Base-by-base conservation (phyloP, 2,797 vertebrate species). In the Spea hammondii region DNA sequence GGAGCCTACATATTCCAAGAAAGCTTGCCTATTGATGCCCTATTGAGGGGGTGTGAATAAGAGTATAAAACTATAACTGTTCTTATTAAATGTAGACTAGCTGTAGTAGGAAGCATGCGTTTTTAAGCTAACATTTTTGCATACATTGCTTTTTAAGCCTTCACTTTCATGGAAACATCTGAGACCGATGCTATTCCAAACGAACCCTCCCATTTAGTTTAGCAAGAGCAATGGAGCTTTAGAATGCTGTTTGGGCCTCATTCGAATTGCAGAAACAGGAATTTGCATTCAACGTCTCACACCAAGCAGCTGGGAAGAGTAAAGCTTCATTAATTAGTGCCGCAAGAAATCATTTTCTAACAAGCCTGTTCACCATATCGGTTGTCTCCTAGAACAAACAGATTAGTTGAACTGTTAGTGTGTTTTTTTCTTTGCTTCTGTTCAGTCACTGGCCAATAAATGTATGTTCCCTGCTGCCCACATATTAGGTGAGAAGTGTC, bases 301-400 rank as follows among this genome's bases (percentile, higher is more conserved):
- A 77, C 47, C 14, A 73, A 77, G 79, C 79, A 82, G 79, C 79
- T 82, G 75, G 79, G 57, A 54, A 82, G 68, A 73, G 75, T 55
- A 70, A 69, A 65, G 74, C 70, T 72, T 74, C 70, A 73, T 82
- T 82, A 82, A 82, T 82, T 77, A 82, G 70, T 82, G 79, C 79
- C 70, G 79, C 79, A 77, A 82, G 79, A 82, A 82, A 82, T 82
- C 79, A 82, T 82, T 77, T 77, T 74, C 79, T 81, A 77, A 82
- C 79, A 73, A 82, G 79, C 79, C 54, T 53, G 62, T 54, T 72
- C 70, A 10, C 70, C 70, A 82, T 77, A 66, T 72, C 62, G 44
- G 55, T 77, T 77, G 75, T 77, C 46, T 67, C 55, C 62, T 69
- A 64, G 54, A 77, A 70, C 75, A 82, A 77, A 82, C 75, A 77